phyloP scores from a whole-genome alignment of 2,797 vertebrate species.

The Myiotriccus ornatus region DNA sequence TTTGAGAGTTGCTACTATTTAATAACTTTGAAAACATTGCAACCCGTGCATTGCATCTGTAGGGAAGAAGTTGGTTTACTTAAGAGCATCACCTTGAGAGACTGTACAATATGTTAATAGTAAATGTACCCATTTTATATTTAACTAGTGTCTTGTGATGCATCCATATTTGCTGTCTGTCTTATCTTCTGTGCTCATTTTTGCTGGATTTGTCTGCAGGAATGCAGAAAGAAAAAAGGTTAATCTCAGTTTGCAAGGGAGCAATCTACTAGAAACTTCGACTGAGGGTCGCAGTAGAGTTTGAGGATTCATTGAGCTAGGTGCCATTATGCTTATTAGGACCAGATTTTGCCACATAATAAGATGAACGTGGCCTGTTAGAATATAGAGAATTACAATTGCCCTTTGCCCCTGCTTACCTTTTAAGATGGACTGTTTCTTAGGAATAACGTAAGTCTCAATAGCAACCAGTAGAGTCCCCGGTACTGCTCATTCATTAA shows the following conservation, averaged over 20 bases:
- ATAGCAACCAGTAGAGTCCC: not conserved
- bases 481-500: not conserved
- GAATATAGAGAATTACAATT: not conserved
- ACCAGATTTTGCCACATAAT: not conserved
- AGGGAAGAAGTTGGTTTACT: not conserved
- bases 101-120: not conserved
- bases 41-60: not conserved
- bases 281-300: not conserved
- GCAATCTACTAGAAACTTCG: not conserved
- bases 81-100: not conserved
- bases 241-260: not conserved
- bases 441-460: not conserved
- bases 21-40: not conserved
- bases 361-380: not conserved
- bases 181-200: not conserved
- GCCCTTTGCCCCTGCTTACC: not conserved
- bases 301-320: not conserved
- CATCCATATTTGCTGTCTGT: not conserved
- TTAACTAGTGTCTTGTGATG: not conserved
- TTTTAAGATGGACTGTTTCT: not conserved
- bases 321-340: not conserved
- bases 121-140: not conserved
- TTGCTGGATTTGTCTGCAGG: not conserved
- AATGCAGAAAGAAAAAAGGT: not conserved
- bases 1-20: not conserved